phyloP scores from a whole-genome alignment of 1,140 invertebrate genomes.

The Drosophila suzukii region DNA sequence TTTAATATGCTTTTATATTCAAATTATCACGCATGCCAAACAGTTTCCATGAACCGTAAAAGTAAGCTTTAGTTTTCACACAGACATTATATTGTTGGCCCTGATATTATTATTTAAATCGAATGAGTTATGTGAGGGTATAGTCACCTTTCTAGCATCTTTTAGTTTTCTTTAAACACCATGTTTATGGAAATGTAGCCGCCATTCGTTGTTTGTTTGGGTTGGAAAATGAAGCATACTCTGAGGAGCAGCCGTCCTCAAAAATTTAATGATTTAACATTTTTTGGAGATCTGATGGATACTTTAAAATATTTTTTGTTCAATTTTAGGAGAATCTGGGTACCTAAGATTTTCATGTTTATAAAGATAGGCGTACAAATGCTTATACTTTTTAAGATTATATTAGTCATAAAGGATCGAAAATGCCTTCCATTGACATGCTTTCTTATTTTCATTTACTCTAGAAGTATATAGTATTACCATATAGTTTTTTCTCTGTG shows the following conservation, averaged over 20 bases:
- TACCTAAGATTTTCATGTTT: too few species aligned
- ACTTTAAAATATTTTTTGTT: too few species aligned
- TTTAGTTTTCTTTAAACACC: neutral
- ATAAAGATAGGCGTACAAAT: too few species aligned
- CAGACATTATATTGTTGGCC: conserved; percentile 4
- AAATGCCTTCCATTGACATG: neutral
- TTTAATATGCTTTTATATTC: conserved; percentile 79
- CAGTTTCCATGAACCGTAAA: conserved; percentile 51
- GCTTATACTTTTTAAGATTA: too few species aligned
- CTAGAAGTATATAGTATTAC: too few species aligned
- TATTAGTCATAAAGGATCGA: too few species aligned
- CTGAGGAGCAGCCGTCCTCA: neutral
- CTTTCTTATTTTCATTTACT: too few species aligned
- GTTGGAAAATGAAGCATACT: too few species aligned
- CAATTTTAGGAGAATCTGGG: too few species aligned
- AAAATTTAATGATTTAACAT: too few species aligned
- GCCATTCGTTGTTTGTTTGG: neutral
- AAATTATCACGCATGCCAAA: conserved; percentile 78
- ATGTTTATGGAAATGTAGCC: neutral
- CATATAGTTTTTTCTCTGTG: conserved; percentile 4
- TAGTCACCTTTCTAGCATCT: neutral
- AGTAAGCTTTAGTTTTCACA: conserved; percentile 23
- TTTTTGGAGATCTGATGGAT: too few species aligned
- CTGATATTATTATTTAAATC: conserved; percentile 5
- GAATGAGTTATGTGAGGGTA: neutral